Base-by-base conservation (phyloP, 2,888 invertebrate genomes). In the Euclidia mi region DNA sequence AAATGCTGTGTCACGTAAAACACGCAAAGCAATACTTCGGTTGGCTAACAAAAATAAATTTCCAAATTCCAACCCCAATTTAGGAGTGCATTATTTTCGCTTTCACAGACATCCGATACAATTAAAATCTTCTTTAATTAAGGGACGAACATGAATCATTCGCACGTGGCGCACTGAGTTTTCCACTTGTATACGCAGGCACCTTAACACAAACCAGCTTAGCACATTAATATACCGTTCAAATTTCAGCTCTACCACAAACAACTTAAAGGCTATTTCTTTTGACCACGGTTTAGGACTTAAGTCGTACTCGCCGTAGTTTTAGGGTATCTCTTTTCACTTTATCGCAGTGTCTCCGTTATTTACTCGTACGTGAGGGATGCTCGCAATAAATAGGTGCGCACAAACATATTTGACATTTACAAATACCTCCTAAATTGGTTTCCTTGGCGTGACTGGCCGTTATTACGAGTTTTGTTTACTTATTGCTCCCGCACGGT, bases 61-160 rank as follows among this genome's bases (percentile, higher is more conserved):
- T 88, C 85, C 87, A 76, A 85, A 85, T 80, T 81, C 90, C 87
- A 83, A 88, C 92, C 93, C 94, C 92, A 94, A 94, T 94, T 93
- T 93, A 91, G 92, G 90, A 94, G 87, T 94, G 92, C 94, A 94
- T 94, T 94, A 94, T 94, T 94, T 94, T 94, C 92, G 91, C 91
- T 94, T 94, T 91, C 92, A 89, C 92, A 92, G 94, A 92, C 94
- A 93, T 93, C 93, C 94, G 92, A 94, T 94, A 94, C 94, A 94
- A 94, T 94, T 95, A 94, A 94, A 94, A 95, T 94, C 94, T 94
- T 94, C 95, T 95, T 94, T 95, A 95, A 95, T 95, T 95, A 95
- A 95, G 94, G 94, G 91, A 90, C 88, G 87, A 82, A 88, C 79
- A 92, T 95, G 90, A 93, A 95, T 95, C 94, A 95, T 94, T 94